These are phyloP conservation scores for Callaeas wilsoni DNA, from an alignment of 2,113 vertebrate species.

Conservation along the genomic window DNA sequence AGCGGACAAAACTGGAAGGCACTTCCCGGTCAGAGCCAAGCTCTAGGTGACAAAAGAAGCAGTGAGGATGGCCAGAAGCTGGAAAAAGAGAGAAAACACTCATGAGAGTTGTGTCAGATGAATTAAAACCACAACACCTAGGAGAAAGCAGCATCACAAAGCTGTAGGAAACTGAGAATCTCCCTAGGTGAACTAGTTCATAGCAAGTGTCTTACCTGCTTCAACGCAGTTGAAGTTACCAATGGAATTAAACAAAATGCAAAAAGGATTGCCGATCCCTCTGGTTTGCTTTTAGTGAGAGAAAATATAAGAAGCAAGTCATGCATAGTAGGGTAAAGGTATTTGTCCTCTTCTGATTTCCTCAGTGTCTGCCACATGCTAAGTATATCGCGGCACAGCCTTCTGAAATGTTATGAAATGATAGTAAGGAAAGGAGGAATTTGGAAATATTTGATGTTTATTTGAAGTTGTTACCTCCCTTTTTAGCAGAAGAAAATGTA, in stretches of 20 bases:
- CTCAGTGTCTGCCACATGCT: not conserved
- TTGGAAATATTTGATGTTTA: not conserved
- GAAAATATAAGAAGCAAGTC: not conserved
- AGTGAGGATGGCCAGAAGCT: slow-evolving; percentile 86
- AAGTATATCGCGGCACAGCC: not conserved
- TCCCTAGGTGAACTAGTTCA: not conserved
- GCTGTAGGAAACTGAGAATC: not conserved
- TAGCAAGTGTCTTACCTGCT: not conserved
- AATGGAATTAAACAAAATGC: not conserved
- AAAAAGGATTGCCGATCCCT: not conserved
- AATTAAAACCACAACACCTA: not conserved
- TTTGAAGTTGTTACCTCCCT: not conserved
- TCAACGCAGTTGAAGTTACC: not conserved
- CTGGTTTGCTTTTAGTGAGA: not conserved
- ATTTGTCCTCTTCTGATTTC: not conserved
- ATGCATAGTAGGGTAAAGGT: not conserved
- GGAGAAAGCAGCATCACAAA: not conserved
- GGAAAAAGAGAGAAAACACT: not conserved
- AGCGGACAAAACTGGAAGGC: slow-evolving; percentile 76
- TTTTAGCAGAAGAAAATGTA: not conserved
- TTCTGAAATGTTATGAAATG: not conserved
- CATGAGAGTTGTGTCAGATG: not conserved
- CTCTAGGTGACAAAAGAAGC: slow-evolving; percentile 88
- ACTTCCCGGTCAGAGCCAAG: slow-evolving; percentile 89
- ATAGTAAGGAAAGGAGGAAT: not conserved